Evolutionary conservation across 1,140 invertebrate species (phyloP).

Genomic region (Copidosoma floridanum): DNA sequence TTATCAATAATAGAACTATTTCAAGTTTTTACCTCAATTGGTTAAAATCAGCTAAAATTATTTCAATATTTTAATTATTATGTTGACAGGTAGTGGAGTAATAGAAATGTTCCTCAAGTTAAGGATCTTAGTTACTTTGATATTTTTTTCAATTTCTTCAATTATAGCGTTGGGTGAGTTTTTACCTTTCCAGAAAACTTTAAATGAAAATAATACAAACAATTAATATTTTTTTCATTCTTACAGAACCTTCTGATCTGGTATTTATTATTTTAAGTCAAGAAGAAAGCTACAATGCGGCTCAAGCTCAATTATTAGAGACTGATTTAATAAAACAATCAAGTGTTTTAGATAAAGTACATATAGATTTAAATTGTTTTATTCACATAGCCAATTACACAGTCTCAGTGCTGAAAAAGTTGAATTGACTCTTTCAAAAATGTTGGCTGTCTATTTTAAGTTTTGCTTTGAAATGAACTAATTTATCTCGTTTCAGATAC

Average conservation of each 20-base stretch:
- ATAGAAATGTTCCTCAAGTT: constrained; percentile 9
- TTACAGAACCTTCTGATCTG: constrained; percentile 43
- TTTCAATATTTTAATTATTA: too few species aligned
- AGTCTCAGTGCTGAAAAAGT: too few species aligned
- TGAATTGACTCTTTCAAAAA: too few species aligned
- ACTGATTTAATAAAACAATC: constrained; percentile 43
- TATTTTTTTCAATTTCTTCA: background rate
- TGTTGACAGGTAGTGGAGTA: too few species aligned
- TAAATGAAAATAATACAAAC: background rate
- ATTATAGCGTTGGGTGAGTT: constrained; percentile 22
- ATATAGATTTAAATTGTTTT: too few species aligned
- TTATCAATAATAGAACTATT: too few species aligned
- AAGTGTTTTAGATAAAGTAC: constrained; percentile 38
- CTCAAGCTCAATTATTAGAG: constrained; percentile 42
- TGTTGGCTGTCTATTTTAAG: too few species aligned
- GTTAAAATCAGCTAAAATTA: too few species aligned
- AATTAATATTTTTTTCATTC: constrained; percentile 5
- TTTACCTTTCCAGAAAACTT: constrained; percentile 7
- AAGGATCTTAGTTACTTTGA: background rate
- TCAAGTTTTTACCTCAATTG: too few species aligned
- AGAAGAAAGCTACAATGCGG: constrained; percentile 46
- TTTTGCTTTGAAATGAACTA: too few species aligned
- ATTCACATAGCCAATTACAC: too few species aligned
- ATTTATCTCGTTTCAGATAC: too few species aligned
- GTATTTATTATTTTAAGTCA: constrained; percentile 50